Base-by-base conservation (phyloP, 2,888 invertebrate genomes). In the Lithophane semibrunnea region DNA sequence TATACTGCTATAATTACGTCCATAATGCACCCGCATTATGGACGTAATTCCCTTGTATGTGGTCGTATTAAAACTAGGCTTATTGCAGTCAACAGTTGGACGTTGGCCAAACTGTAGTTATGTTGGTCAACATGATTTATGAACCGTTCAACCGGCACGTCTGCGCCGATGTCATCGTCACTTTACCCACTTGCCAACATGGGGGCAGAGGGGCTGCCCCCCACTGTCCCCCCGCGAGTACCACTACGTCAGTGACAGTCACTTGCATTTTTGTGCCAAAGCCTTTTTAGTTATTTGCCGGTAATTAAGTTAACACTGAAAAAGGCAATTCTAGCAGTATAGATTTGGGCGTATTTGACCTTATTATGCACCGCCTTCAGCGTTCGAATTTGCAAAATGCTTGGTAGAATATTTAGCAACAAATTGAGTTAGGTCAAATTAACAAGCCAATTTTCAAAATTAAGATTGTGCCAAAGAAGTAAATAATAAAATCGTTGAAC, bases 91-190 rank as follows among this genome's bases (percentile, higher is more conserved):
- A 21, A 56, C 61, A 67, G 9, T 63, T 82, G 78, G 78, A 75
- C 1, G 24, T 16, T 5, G 0, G 78, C 78, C 75, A 78, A 75
- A 29, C 52, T 75, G 58, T 13, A 64, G 81, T 75, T 44, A 13
- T 75, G 78, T 64, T 58, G 21, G 24, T 81, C 24, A 24, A 75
- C 81, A 81, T 56, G 44, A 74, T 81, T 65, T 58, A 80, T 29
- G 47, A 16, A 80, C 63, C 49, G 49, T 80, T 42, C 29, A n/a
- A 63, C 24, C 21, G 18, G 63, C 49, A 56, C 75, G 49, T 52
- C 80, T 74, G 81, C n/a, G n/a, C 29, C 7, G 42, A 73, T 81
- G 49, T 74, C 81, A 80, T 58, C 56, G 21, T 78, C 64, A 52
- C 42, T 80, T 64, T 64, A 56, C 21, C 49, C 4, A 16, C 56